Percentiles rank a stretch among this genome's conserved stretches.
Conservation (phyloP, 2,888 invertebrate genomes). For the Temnothorax ravouxi region DNA sequence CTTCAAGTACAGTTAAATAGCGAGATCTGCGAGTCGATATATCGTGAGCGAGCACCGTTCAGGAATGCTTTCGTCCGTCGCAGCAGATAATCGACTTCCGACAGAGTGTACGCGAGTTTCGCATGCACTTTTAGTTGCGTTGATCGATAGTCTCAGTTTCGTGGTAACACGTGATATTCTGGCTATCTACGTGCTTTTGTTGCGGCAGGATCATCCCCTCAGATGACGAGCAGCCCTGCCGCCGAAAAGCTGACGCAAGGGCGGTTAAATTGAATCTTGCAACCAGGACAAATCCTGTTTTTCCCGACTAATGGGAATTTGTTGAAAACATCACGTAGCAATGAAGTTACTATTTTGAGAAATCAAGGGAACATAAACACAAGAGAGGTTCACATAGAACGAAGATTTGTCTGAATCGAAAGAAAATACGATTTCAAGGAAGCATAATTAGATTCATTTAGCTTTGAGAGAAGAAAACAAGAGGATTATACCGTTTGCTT, state of each 20-base stretch:
- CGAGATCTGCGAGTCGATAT: slow-evolving; percentile 27
- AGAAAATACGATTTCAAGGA: background rate
- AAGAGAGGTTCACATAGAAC: background rate
- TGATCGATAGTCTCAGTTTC: slow-evolving; percentile 39
- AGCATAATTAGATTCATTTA: slow-evolving; percentile 1
- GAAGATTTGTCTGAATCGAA: background rate
- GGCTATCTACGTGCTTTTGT: slow-evolving; percentile 70
- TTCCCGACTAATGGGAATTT: background rate
- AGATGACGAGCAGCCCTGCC: slow-evolving; percentile 84
- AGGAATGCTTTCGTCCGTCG: slow-evolving; percentile 78
- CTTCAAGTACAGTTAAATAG: slow-evolving; percentile 12
- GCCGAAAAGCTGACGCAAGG: slow-evolving; percentile 81
- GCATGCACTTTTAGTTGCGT: slow-evolving; percentile 53
- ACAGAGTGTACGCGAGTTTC: slow-evolving; percentile 57
- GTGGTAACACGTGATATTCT: slow-evolving; percentile 59
- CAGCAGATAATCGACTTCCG: slow-evolving; percentile 61
- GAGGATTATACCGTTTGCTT: slow-evolving; percentile 1
- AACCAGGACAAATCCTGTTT: slow-evolving; percentile 24
- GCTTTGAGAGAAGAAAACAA: slow-evolving; percentile 4
- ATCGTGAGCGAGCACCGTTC: slow-evolving; percentile 61
- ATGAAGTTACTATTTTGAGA: background rate
- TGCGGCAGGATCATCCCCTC: slow-evolving; percentile 78
- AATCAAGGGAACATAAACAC: background rate
- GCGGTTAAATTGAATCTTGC: slow-evolving; percentile 76
- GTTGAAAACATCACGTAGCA: background rate